Conservation (phyloP, 2,797 vertebrate genomes). For the Scolopax bukidnonensis region DNA sequence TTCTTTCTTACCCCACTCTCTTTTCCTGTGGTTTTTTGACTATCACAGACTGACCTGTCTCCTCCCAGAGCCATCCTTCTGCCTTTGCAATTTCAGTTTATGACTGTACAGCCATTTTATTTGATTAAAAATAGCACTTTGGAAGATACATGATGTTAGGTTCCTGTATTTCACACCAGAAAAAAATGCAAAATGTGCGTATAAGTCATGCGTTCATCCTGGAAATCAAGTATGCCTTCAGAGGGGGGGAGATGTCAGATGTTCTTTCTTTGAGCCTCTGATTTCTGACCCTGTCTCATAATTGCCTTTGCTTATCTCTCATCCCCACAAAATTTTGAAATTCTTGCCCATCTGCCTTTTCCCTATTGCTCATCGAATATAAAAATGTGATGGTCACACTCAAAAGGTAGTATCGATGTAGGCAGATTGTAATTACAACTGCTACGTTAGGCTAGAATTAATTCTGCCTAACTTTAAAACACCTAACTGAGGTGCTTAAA, state of each 20-base stretch:
- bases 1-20: not conserved
- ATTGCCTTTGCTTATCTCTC: not conserved
- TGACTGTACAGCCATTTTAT: not conserved
- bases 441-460: constrained; percentile 9
- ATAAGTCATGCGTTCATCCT: not conserved
- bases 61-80: not conserved
- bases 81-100: not conserved
- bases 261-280: not conserved
- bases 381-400: not conserved
- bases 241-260: not conserved
- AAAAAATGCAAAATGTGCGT: not conserved
- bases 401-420: not conserved
- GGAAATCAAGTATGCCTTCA: not conserved
- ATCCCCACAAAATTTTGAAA: not conserved
- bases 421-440: not conserved
- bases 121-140: constrained; percentile 1
- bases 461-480: constrained; percentile 20
- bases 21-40: not conserved
- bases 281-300: not conserved
- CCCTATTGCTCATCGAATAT: not conserved
- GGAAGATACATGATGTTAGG: not conserved
- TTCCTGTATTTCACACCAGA: not conserved
- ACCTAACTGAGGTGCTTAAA: not conserved
- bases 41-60: not conserved
- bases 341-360: not conserved